Base-by-base conservation (phyloP, 2,888 invertebrate species). In the Pandemis heparana region DNA sequence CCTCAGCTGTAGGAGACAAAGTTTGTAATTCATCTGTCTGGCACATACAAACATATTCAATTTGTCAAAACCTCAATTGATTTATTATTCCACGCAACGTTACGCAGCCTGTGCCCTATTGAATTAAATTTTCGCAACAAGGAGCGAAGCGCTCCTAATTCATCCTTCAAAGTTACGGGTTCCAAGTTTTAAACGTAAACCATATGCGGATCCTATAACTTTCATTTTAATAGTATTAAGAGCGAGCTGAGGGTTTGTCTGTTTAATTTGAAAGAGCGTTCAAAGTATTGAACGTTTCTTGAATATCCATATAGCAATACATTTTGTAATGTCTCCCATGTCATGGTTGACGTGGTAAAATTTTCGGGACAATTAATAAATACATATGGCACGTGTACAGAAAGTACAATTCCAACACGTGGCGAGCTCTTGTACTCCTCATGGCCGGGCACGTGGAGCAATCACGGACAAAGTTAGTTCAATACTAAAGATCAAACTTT, bases 21-120 rank as follows among this genome's bases (percentile, higher is more conserved):
- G 64, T 73, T 69, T 73, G 51, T 69, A 73, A 73, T 69, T 73
- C 64, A 69, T 69, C 64, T 69, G 73, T 69, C 73, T 73, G 51
- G 48, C 64, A 73, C 73, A 69, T 69, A 73, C 69, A 69, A 73
- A 73, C 63, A 73, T 73, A 60, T 73, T 73, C 69, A 69, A 73
- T 69, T 69, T 73, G 73, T 69, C 69, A 73, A 73, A 73, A 73
- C 60, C 69, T 64, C 73, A 64, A 64, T 73, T 73, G 73, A 73
- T 69, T 73, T 73, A 73, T 73, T 73, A 73, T 73, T 69, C 64
- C 41, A 60, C 64, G 56, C 64, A 64, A 73, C 69, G 66, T 67
- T 67, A 56, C 56, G 39, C 69, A 69, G 69, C 69, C 59, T 60
- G 56, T 63, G 60, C 60, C 60, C 69, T 73, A 73, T 73, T 64